Evolutionary conservation across 2,888 invertebrate genomes (phyloP).

Genomic region (Agonopterix arenella): DNA sequence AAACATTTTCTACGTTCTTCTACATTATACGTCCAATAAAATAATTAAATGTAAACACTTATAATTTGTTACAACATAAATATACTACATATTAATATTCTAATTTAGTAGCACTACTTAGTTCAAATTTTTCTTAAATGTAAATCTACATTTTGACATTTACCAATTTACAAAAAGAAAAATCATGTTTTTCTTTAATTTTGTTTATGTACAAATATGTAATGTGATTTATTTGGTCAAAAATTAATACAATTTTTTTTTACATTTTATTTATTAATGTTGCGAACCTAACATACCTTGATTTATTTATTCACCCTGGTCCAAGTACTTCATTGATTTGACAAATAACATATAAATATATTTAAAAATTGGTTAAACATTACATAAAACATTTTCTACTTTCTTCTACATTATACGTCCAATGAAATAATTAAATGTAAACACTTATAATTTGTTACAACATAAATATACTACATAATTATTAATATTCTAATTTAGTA

Average conservation of each 20-base stretch:
- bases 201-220: not conserved
- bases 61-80: slow-evolving; percentile 2
- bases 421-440: slow-evolving; percentile 1
- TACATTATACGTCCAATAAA: not conserved
- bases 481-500: not conserved
- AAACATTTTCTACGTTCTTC: not conserved
- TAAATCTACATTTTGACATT: slow-evolving; percentile 1
- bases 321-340: slow-evolving; percentile 5
- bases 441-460: slow-evolving; percentile 1
- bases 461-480: slow-evolving; percentile 3
- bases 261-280: slow-evolving; percentile 28
- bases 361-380: slow-evolving; percentile 6
- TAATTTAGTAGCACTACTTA: not conserved
- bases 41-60: not conserved
- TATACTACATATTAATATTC: slow-evolving; percentile 1
- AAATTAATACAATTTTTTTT: slow-evolving; percentile 11
- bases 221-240: no score
- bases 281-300: slow-evolving; percentile 23
- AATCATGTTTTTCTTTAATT: not conserved
- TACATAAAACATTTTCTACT: not conserved
- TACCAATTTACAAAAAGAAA: not conserved
- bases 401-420: not conserved
- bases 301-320: slow-evolving; percentile 34
- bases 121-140: not conserved
- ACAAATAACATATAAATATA: slow-evolving; percentile 2